Conservation (phyloP, 2,797 vertebrate species). For the Chaetodon trifasciatus region DNA sequence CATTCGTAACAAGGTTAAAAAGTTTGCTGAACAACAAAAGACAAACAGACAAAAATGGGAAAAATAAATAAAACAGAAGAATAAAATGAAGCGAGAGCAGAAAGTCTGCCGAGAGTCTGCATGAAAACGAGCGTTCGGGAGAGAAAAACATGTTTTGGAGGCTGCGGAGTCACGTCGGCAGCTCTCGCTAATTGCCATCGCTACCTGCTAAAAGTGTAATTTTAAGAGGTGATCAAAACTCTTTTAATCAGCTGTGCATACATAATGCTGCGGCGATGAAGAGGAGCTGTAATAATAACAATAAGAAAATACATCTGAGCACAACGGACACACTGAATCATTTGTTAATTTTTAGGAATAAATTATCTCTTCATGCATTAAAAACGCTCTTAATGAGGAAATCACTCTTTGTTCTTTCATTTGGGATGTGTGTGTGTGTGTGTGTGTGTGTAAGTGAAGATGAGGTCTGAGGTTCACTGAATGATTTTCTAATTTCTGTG, state of each 20-base stretch:
- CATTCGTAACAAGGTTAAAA: constrained; percentile 7
- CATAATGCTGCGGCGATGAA: constrained; percentile 55
- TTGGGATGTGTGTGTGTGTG: constrained; percentile 51
- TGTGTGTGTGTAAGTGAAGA: constrained; percentile 20
- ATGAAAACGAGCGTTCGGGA: not conserved
- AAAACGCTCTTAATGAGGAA: constrained; percentile 83
- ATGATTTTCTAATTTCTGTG: constrained; percentile 23
- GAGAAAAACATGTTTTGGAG: constrained; percentile 4
- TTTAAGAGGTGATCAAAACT: constrained; percentile 72
- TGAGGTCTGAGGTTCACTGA: constrained; percentile 28
- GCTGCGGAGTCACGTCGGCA: constrained; percentile 40
- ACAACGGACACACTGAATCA: constrained; percentile 74
- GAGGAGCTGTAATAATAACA: constrained; percentile 66
- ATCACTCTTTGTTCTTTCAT: constrained; percentile 78
- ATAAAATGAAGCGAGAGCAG: constrained; percentile 18
- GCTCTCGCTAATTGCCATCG: constrained; percentile 52
- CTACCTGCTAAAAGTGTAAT: constrained; percentile 70
- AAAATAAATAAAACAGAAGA: not conserved
- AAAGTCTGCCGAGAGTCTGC: not conserved
- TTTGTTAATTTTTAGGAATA: constrained; percentile 86
- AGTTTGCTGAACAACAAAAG: constrained; percentile 16
- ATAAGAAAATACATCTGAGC: constrained; percentile 73
- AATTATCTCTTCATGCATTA: constrained; percentile 84
- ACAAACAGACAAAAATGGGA: not conserved
- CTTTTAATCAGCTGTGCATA: constrained; percentile 76